Base-by-base conservation (phyloP, 2,797 vertebrate genomes). In the Sciaenops ocellatus region DNA sequence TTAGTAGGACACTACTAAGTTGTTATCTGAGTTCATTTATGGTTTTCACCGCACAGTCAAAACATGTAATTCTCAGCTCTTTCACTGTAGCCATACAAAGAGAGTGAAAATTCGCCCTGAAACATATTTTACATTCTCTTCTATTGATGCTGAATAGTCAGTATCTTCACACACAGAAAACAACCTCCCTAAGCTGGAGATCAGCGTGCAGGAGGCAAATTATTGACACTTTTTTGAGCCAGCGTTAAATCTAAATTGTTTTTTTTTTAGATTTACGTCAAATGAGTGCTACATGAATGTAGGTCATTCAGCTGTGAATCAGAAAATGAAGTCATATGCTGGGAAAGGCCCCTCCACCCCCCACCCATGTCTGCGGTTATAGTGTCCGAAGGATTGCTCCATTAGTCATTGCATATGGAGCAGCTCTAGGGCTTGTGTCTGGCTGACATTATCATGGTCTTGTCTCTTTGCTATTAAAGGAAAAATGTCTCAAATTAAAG, bases 401-500 rank as follows among this genome's bases (percentile, higher is more conserved):
- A 78, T 79, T 69, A 76, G 72, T 83, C 65, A 79, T 4, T 48
- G 38, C 48, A 63, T 57, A 17, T 73, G 46, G 61, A 73, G 34
- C 55, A 63, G 26, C 75, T 63, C 26, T 12, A 30, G 56, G 8
- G 60, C 80, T 76, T 76, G 24, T 56, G 44, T 48, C 44, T 54
- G 38, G 55, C 30, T 69, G 30, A 74, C 41, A 34, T 76, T 24
- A 76, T 56, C 15, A 18, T 11, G 12, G 41, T 48, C 50, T 47
- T 62, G 24, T 55, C 42, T 72, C 30, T 56, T 42, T 81, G 26
- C 60, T 70, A 67, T 68, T 30, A 71, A 24, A 42, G 22, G 5
- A 52, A 46, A 74, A 0, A 46, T 64, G 41, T 24, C 28, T 52
- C 28, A 54, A 30, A 61, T 47, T 5, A 61, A 66, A 79, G 38